Evolutionary conservation across 2,888 invertebrate species (phyloP).

Genomic region (Tenodera sinensis): DNA sequence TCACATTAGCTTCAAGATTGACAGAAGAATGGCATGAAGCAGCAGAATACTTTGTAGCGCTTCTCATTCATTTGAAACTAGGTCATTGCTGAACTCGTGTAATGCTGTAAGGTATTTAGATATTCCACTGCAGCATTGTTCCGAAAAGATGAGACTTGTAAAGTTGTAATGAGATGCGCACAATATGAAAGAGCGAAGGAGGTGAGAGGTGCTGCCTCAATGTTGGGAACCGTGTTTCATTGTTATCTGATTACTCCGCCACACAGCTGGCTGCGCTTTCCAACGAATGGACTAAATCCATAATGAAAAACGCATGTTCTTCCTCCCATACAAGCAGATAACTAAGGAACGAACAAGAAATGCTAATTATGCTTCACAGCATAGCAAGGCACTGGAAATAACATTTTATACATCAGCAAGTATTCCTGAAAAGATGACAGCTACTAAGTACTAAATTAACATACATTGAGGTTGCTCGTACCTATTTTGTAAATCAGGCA

Average conservation of each 20-base stretch:
- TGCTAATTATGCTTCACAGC: too few species aligned
- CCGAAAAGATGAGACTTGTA: neutral
- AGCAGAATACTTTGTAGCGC: neutral
- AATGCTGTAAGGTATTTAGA: neutral
- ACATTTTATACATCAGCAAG: too few species aligned
- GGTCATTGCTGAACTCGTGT: neutral
- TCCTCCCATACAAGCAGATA: neutral
- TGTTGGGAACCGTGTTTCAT: neutral
- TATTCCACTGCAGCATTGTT: neutral
- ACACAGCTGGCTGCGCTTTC: neutral
- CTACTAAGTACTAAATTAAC: too few species aligned
- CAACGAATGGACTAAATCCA: neutral
- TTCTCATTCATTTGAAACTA: neutral
- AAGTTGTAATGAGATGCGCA: neutral
- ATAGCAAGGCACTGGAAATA: too few species aligned
- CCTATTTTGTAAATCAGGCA: too few species aligned
- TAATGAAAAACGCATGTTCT: neutral
- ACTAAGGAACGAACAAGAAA: neutral
- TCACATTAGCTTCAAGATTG: neutral
- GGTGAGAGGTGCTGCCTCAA: neutral
- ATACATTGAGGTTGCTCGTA: too few species aligned
- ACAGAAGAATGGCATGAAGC: neutral
- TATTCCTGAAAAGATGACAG: too few species aligned
- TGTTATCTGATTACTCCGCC: neutral
- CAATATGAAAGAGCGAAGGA: neutral